Conservation (phyloP, 2,888 invertebrate species). For the Euplexia lucipara region DNA sequence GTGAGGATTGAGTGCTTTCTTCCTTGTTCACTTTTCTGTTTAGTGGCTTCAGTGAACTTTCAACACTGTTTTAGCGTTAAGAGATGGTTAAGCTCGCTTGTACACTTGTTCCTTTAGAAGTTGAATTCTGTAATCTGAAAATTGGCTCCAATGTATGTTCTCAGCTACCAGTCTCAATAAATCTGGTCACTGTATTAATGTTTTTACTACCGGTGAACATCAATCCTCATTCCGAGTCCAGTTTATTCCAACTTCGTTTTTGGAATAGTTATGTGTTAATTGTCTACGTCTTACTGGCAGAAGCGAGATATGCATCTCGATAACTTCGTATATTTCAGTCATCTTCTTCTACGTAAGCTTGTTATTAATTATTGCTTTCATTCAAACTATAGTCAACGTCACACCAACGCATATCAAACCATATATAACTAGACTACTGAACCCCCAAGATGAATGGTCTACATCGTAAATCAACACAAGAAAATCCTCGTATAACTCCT, state of each 20-base stretch:
- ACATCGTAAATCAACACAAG: slow-evolving; percentile 57
- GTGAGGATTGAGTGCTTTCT: slow-evolving; percentile 22
- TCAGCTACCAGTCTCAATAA: neutral
- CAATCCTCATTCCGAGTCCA: neutral
- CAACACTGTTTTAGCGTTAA: neutral
- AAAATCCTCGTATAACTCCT: slow-evolving; percentile 39
- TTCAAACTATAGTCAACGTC: neutral
- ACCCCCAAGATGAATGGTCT: slow-evolving; percentile 37
- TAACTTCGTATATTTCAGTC: neutral
- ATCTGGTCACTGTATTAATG: neutral
- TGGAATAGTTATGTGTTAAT: neutral
- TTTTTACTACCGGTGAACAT: neutral
- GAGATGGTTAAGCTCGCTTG: neutral
- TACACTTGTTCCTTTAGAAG: neutral
- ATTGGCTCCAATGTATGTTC: neutral
- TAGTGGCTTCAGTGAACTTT: neutral
- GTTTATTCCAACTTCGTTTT: neutral
- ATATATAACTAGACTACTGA: slow-evolving; percentile 33
- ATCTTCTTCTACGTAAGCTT: neutral
- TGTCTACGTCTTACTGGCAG: neutral
- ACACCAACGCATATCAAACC: slow-evolving; percentile 4
- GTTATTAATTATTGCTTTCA: slow-evolving; percentile 31
- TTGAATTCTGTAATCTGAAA: neutral
- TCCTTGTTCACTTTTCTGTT: slow-evolving; percentile 20
- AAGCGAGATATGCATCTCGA: neutral